Conservation (phyloP, 2,888 invertebrate genomes). For the Chrysolina americana region DNA sequence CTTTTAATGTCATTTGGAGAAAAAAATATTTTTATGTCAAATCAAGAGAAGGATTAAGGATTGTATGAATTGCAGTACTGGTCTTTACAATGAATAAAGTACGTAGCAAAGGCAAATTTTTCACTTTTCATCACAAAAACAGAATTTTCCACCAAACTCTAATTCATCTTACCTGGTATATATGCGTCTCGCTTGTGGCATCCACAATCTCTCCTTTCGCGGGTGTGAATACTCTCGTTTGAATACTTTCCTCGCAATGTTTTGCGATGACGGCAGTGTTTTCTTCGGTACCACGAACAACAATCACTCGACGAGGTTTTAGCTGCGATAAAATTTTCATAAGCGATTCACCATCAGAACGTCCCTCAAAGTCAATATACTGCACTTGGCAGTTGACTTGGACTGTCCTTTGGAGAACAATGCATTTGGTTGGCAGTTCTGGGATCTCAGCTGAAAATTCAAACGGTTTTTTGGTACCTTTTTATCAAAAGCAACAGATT, state of each 20-base stretch:
- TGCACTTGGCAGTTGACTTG: conserved; percentile 88
- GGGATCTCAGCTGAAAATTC: conserved; percentile 68
- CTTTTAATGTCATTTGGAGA: too few relatives aligned
- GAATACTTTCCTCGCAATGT: conserved; percentile 78
- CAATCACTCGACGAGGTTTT: conserved; percentile 86
- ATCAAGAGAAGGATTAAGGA: too few relatives aligned
- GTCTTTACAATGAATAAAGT: too few relatives aligned
- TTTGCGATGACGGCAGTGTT: conserved; percentile 80
- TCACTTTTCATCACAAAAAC: neutral
- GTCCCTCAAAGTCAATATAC: conserved; percentile 97
- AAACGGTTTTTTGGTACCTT: too few relatives aligned
- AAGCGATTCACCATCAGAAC: conserved; percentile 88
- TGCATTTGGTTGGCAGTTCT: conserved; percentile 94
- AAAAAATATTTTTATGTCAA: too few relatives aligned
- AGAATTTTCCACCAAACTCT: conserved; percentile 5
- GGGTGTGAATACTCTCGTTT: conserved; percentile 87
- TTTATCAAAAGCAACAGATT: too few relatives aligned
- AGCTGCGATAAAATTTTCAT: conserved; percentile 86
- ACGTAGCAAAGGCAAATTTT: too few relatives aligned
- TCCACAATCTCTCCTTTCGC: conserved; percentile 88
- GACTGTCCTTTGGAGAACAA: conserved; percentile 81
- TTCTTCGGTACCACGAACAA: conserved; percentile 81
- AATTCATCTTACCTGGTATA: conserved; percentile 84
- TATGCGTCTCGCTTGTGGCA: conserved; percentile 97
- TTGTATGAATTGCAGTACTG: too few relatives aligned